Evolutionary conservation across 2,888 invertebrate species (phyloP).

Genomic region (Dyspetes luteomarginatus): DNA sequence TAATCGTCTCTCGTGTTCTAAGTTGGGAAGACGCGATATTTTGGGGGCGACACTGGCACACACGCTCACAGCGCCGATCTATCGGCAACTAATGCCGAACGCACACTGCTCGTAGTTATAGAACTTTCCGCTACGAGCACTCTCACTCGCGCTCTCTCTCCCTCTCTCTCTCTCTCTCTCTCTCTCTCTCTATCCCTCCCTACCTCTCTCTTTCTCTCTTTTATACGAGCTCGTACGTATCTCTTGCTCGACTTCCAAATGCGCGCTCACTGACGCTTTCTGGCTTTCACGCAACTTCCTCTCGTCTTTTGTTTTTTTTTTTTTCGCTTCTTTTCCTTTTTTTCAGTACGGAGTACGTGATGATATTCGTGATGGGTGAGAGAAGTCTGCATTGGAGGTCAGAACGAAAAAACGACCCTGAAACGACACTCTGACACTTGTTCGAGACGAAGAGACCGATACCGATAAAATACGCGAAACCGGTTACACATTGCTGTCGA

Average conservation of each 20-base stretch:
- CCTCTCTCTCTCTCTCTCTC: slow-evolving; percentile 18
- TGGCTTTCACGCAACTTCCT: slow-evolving; percentile 1
- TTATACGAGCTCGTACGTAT: slow-evolving; percentile 18
- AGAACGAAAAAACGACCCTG: neutral
- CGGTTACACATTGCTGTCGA: neutral
- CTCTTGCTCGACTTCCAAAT: slow-evolving; percentile 14
- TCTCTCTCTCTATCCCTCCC: neutral
- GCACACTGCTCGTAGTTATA: slow-evolving; percentile 67
- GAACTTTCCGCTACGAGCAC: slow-evolving; percentile 1
- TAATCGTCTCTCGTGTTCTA: slow-evolving; percentile 17
- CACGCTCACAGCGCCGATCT: slow-evolving; percentile 67
- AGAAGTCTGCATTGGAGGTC: neutral
- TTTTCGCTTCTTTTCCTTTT: neutral
- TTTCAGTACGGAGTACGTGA: neutral
- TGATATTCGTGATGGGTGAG: neutral
- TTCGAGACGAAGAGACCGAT: too few relatives aligned
- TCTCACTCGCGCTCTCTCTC: slow-evolving; percentile 28
- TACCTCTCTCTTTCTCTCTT: neutral
- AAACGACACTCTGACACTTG: neutral
- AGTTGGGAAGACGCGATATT: slow-evolving; percentile 48
- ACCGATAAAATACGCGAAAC: neutral
- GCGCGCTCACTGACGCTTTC: too few relatives aligned
- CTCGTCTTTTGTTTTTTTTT: neutral
- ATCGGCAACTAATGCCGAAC: slow-evolving; percentile 73
- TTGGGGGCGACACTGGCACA: slow-evolving; percentile 44